These are phyloP conservation scores for Echinarachnius parma DNA, from an alignment of 53 echinoderm and acorn worm species.

Conservation along the genomic window DNA sequence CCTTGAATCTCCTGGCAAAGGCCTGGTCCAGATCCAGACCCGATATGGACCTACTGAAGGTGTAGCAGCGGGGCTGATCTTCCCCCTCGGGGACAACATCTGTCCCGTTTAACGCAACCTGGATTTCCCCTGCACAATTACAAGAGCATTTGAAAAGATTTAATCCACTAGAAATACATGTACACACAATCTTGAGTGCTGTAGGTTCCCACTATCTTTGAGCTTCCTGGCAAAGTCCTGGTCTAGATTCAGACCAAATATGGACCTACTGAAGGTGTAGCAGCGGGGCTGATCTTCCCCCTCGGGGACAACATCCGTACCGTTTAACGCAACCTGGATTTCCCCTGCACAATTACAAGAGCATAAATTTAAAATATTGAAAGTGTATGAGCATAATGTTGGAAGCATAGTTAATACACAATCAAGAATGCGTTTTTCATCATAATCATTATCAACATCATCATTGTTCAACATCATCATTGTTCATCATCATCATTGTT, in stretches of 20 bases:
- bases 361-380: no score
- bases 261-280: slow-evolving; percentile 44
- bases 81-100: slow-evolving; percentile 18
- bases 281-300: slow-evolving; percentile 37
- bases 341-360: slow-evolving; percentile 34
- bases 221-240: slow-evolving; percentile 3
- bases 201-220: slow-evolving; percentile 45
- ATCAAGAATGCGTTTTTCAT: no score
- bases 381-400: no score
- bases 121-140: slow-evolving; percentile 27
- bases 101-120: slow-evolving; percentile 19
- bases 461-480: no score
- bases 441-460: no score
- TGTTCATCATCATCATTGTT: no score
- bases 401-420: no score
- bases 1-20: slow-evolving; percentile 24
- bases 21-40: slow-evolving; percentile 14
- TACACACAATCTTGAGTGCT: no score
- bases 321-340: slow-evolving; percentile 21
- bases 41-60: slow-evolving; percentile 39
- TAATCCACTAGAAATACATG: no score
- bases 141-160: no score
- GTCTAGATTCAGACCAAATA: slow-evolving; percentile 19
- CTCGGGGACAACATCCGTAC: slow-evolving; percentile 11
- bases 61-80: slow-evolving; percentile 44